A percentile compares a stretch with the other conserved stretches of the same genome.
These are phyloP conservation scores for Neuroscelio doddi DNA, from an alignment of 2,888 invertebrate genomes.

Conservation along the genomic window DNA sequence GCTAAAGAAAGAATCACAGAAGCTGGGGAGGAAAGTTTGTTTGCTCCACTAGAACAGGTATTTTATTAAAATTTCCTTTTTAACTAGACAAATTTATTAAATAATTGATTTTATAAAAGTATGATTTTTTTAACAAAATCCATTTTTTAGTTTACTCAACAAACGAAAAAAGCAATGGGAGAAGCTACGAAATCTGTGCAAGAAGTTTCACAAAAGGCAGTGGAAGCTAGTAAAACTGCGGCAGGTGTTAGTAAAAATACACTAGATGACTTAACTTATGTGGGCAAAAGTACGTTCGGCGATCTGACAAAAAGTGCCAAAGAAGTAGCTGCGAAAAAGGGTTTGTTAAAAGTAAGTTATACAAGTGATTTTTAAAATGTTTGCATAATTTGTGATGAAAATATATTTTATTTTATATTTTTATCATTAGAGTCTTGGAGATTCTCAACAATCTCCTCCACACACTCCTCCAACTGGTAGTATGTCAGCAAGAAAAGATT, in stretches of 20 bases:
- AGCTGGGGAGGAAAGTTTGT: constrained; percentile 82
- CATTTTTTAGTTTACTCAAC: constrained; percentile 81
- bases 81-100: not conserved
- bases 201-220: constrained; percentile 87
- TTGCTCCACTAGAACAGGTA: constrained; percentile 88
- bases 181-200: constrained; percentile 86
- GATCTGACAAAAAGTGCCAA: constrained; percentile 94
- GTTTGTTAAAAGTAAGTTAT: constrained; percentile 85
- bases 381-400: not conserved
- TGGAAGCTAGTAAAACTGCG: constrained; percentile 90
- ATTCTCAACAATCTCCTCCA: constrained; percentile 70
- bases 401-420: not conserved
- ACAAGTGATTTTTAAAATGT: too few relatives aligned
- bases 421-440: constrained; percentile 71
- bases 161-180: constrained; percentile 91
- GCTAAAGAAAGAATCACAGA: constrained; percentile 78
- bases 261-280: constrained; percentile 89
- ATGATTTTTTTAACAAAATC: not conserved
- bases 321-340: constrained; percentile 89
- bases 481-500: constrained; percentile 73
- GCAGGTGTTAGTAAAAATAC: constrained; percentile 92
- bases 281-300: constrained; percentile 91
- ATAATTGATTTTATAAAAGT: constrained; percentile 9
- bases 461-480: constrained; percentile 59
- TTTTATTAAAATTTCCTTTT: constrained; percentile 1